These are phyloP conservation scores for Bimastos eiseni DNA, from an alignment of 2,888 invertebrate species.

Conservation along the genomic window DNA sequence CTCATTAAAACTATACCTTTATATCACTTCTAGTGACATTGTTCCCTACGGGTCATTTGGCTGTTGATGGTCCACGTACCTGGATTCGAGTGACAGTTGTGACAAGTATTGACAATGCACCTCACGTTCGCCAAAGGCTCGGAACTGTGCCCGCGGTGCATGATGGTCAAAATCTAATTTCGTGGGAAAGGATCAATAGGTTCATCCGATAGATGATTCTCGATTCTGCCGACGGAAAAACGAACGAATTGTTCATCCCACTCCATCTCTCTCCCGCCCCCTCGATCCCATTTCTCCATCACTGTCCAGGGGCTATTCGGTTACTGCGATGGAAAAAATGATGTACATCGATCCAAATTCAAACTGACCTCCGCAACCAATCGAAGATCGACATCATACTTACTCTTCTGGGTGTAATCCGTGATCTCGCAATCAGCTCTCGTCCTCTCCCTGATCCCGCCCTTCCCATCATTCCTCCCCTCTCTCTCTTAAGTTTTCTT, in stretches of 20 bases:
- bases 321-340: neutral
- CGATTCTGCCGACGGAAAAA: conserved; percentile 3
- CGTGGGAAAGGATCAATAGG: neutral
- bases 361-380: neutral
- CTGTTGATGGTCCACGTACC: neutral
- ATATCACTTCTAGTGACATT: neutral
- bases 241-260: neutral
- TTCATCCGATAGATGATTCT: neutral
- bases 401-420: neutral
- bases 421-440: neutral
- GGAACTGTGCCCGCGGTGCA: neutral
- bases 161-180: neutral
- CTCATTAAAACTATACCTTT: neutral
- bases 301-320: neutral
- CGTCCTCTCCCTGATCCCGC: neutral
- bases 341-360: neutral
- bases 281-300: neutral
- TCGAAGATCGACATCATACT: neutral
- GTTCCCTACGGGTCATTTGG: neutral
- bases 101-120: neutral
- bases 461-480: too few species aligned
- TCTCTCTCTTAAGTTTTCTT: neutral
- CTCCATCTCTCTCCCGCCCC: neutral
- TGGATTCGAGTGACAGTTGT: neutral
- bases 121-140: neutral